Evolutionary conservation across 1,140 invertebrate species (phyloP).

Genomic region (Zaprionus ornatus): DNA sequence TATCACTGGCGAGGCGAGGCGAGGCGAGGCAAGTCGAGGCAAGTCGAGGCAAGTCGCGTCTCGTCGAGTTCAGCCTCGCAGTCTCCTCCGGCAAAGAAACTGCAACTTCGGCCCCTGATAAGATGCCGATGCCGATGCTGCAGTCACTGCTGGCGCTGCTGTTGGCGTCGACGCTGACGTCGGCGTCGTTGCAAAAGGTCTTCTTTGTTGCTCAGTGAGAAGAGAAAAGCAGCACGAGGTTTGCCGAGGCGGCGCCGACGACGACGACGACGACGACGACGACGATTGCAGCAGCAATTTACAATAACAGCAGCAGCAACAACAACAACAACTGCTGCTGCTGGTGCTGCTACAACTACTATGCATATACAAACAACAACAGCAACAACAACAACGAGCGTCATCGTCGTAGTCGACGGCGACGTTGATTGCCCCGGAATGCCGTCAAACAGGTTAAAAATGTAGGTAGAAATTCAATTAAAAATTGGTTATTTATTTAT

Average conservation of each 20-base stretch:
- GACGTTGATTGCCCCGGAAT: slow-evolving; percentile 83
- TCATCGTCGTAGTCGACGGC: slow-evolving; percentile 47
- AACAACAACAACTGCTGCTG: slow-evolving; percentile 27
- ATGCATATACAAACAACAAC: slow-evolving; percentile 70
- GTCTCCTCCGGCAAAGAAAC: slow-evolving; percentile 53
- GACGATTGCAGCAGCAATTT: slow-evolving; percentile 64
- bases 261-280: slow-evolving; percentile 61
- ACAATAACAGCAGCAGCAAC: slow-evolving; percentile 62
- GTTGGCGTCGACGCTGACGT: neutral
- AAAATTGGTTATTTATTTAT: slow-evolving; percentile 84
- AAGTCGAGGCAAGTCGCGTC: neutral
- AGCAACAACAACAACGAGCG: slow-evolving; percentile 52
- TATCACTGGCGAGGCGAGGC: slow-evolving; percentile 49
- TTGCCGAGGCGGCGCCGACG: slow-evolving; percentile 69
- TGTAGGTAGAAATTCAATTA: slow-evolving; percentile 83
- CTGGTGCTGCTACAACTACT: slow-evolving; percentile 41
- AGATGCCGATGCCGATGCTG: slow-evolving; percentile 37
- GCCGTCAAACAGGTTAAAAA: slow-evolving; percentile 83
- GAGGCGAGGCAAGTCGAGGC: too few species aligned
- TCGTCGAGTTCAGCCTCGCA: slow-evolving; percentile 61
- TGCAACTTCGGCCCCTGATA: slow-evolving; percentile 62
- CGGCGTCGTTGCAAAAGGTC: slow-evolving; percentile 63
- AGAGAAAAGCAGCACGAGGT: slow-evolving; percentile 74
- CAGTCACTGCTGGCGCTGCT: neutral
- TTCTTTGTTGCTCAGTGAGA: slow-evolving; percentile 72